phyloP scores from a whole-genome alignment of 2,797 vertebrate species.

The Lophius americanus region DNA sequence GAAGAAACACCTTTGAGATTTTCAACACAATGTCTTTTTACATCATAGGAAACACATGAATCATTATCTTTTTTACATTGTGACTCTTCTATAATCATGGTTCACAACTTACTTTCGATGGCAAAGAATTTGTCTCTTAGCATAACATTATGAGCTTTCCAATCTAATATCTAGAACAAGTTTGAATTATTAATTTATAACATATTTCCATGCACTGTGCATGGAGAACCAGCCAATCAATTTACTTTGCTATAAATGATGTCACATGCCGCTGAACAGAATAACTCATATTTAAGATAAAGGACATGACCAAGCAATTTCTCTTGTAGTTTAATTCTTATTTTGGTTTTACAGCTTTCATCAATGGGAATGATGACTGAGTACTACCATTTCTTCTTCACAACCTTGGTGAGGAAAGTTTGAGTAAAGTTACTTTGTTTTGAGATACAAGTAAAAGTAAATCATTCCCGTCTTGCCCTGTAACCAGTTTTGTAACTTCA shows the following conservation, averaged over 20 bases:
- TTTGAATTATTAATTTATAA: not conserved
- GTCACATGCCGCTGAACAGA: not conserved
- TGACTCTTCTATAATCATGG: not conserved
- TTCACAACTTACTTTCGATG: not conserved
- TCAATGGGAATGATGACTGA: slow-evolving; percentile 99
- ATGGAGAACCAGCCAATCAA: not conserved
- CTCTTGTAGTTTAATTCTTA: slow-evolving; percentile 6
- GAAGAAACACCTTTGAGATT: not conserved
- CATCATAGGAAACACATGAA: slow-evolving; percentile 4
- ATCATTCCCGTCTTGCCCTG: slow-evolving; percentile 1
- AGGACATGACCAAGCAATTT: slow-evolving; percentile 2
- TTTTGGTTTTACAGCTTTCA: slow-evolving; percentile 85
- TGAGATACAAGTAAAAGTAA: not conserved
- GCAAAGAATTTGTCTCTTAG: not conserved
- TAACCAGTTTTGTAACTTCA: not conserved
- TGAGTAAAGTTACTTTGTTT: not conserved
- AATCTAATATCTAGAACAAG: not conserved
- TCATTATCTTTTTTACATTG: slow-evolving; percentile 13
- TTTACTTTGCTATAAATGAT: slow-evolving; percentile 4
- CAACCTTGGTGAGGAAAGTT: slow-evolving; percentile 89
- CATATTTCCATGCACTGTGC: not conserved
- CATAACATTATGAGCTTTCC: not conserved
- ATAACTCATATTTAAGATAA: slow-evolving; percentile 14
- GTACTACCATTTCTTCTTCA: slow-evolving; percentile 98
- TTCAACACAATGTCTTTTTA: slow-evolving; percentile 7